Conservation (phyloP, 2,113 vertebrate species). For the Dissostichus mawsoni region DNA sequence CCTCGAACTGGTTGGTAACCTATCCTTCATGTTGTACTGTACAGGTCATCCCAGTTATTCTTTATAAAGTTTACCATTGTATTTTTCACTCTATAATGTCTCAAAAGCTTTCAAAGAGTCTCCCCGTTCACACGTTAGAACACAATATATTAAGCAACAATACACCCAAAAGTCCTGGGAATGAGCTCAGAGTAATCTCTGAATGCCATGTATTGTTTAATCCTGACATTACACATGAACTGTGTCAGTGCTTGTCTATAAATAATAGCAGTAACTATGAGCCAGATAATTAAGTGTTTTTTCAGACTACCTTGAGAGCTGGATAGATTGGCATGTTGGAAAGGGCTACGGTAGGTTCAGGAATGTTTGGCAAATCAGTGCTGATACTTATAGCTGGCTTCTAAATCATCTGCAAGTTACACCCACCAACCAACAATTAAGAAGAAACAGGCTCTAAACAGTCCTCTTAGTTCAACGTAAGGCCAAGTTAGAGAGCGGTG, state of each 20-base stretch:
- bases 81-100: too few species aligned
- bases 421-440: not conserved
- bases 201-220: constrained; percentile 25
- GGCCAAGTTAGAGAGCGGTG: not conserved
- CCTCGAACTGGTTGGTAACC: too few species aligned
- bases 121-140: too few species aligned
- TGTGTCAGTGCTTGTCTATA: not conserved
- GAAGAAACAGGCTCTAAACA: not conserved
- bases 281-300: constrained; percentile 25
- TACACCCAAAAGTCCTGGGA: not conserved
- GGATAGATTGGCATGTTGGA: constrained; percentile 23
- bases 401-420: constrained; percentile 7
- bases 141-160: too few species aligned
- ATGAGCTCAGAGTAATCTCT: constrained; percentile 3
- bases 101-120: too few species aligned
- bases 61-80: too few species aligned
- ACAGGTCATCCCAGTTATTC: too few species aligned
- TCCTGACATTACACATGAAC: constrained; percentile 8
- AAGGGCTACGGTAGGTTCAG: not conserved
- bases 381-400: constrained; percentile 10
- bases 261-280: constrained; percentile 16
- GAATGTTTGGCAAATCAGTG: constrained; percentile 32
- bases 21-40: too few species aligned
- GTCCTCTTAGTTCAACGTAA: constrained; percentile 4
- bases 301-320: constrained; percentile 10